Evolutionary conservation across 2,113 vertebrate species (phyloP), one percentile per base, ranked within the genome.

Genomic region (Probosciger aterrimus): DNA sequence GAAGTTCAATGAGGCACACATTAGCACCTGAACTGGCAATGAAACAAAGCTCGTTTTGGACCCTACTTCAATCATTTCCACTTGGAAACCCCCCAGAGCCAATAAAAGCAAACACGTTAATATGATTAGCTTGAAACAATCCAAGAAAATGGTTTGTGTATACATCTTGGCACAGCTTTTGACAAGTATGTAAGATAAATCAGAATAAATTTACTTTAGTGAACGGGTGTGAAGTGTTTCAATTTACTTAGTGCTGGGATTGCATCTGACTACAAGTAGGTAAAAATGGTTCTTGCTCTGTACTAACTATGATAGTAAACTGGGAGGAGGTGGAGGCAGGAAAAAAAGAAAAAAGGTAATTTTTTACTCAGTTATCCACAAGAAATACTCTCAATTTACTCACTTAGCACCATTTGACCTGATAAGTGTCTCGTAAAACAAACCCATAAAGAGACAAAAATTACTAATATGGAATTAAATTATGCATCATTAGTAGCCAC

Each of bases 21-120:
- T 95, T 88, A 96, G 71, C 96, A 93, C 88, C 82, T 82, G 91
- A 81, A 68, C 57, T 95, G 95, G 93, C 95, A 97, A 93, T 81
- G 92, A 95, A 96, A 96, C 85, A 95, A 83, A 96, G 93, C 93
- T 97, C 88, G 30, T 95, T 97, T 97, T 97, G 97, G 97, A 97
- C 88, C 69, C 31, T 75, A 97, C 98, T 98, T 98, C 97, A 98
- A 97, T 97, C 50, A 46, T 81, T 97, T 98, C 93, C 90, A 95
- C 92, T 97, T 97, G 96, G 97, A 98, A 97, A 22, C 17, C 82
- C 82, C 96, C 95, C 97, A 98, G 97, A 97, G 90, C 95, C 95
- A 97, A 97, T 95, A 97, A 95, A 95, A 97, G 95, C 81, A 98
- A 97, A 98, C 94, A 94, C 17, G 53, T 98, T 91, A 97, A 97